Base-by-base conservation (phyloP, 2,888 invertebrate species). In the Villa cingulata region DNA sequence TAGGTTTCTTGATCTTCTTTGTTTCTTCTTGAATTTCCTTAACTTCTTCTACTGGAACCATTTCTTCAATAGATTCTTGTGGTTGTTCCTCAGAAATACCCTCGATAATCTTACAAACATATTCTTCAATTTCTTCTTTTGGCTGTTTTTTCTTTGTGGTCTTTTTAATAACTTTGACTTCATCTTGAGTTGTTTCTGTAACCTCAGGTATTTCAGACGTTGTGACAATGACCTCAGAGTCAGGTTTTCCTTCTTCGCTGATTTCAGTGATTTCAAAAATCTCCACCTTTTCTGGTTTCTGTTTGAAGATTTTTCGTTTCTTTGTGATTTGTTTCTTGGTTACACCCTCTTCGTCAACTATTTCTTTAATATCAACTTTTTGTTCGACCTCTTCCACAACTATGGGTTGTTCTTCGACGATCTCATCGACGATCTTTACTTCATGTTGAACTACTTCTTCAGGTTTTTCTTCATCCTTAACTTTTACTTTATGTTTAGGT, bases 211-310 rank as follows among this genome's bases (percentile, higher is more conserved):
- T 54, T 50, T 70, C 68, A n/a, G n/a, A n/a, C n/a, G n/a, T n/a
- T n/a, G n/a, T n/a, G 4, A 73, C 62, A 23, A 62, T 60, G 18
- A 74, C 65, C 51, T 70, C 68, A 52, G 66, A 67, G 50, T 72
- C 55, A 38, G 72, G 68, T 55, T 65, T 66, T 38, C 61, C 67
- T 47, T 62, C 72, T 47, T 63, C 62, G 47, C 64, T 56, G 37
- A 62, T 58, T 51, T 62, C 70, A 15, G 65, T 57, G 48, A 70
- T 66, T 58, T 70, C 69, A 15, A 70, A 69, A 56, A 54, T 72
- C 68, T 55, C 72, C 65, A 53, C 66, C 61, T 36, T 66, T 62
- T 51, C 73, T 19, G 62, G 53, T 43, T 66, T 63, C 52, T 67
- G 70, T 51, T 62, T 59, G 51, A 71, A 58, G n/a, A n/a, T n/a